phyloP scores from a whole-genome alignment of 1,140 invertebrate species.

The Thalassaphorura encarpata region DNA sequence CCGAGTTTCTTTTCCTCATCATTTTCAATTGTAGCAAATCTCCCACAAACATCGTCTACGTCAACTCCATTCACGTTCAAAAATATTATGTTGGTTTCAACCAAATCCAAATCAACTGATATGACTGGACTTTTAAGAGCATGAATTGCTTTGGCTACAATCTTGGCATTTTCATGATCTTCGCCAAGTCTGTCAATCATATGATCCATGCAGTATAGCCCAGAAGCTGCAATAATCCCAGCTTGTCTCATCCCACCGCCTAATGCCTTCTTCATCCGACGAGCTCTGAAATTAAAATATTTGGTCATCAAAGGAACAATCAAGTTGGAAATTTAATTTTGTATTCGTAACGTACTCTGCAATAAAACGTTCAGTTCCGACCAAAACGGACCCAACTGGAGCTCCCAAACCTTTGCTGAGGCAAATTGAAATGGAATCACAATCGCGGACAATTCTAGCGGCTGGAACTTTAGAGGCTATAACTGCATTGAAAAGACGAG shows the following conservation, averaged over 20 bases:
- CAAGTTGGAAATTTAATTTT: too few relatives aligned
- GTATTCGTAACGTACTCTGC: slow-evolving; percentile 47
- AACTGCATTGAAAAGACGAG: slow-evolving; percentile 81
- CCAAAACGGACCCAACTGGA: slow-evolving; percentile 75
- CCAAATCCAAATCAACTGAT: slow-evolving; percentile 50
- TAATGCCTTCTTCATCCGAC: slow-evolving; percentile 66
- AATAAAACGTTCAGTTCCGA: slow-evolving; percentile 68
- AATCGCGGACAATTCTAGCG: slow-evolving; percentile 53
- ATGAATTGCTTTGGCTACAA: slow-evolving; percentile 56
- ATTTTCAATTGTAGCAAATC: slow-evolving; percentile 47
- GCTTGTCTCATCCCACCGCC: slow-evolving; percentile 87
- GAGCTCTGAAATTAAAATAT: slow-evolving; percentile 48
- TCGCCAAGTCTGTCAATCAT: slow-evolving; percentile 54
- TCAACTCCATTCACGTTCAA: slow-evolving; percentile 44
- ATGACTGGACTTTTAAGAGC: slow-evolving; percentile 40
- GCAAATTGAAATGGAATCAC: slow-evolving; percentile 70
- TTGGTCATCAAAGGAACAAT: neutral
- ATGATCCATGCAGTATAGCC: slow-evolving; percentile 66
- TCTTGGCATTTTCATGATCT: slow-evolving; percentile 62
- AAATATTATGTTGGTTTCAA: slow-evolving; percentile 71
- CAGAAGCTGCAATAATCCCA: slow-evolving; percentile 79
- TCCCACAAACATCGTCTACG: slow-evolving; percentile 46
- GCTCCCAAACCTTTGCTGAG: slow-evolving; percentile 81
- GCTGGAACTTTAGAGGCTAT: slow-evolving; percentile 51
- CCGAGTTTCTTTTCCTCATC: slow-evolving; percentile 41